Evolutionary conservation across 2,797 vertebrate species (phyloP), one percentile per base, ranked within the genome.

Genomic region (Halcyon leucocephala): DNA sequence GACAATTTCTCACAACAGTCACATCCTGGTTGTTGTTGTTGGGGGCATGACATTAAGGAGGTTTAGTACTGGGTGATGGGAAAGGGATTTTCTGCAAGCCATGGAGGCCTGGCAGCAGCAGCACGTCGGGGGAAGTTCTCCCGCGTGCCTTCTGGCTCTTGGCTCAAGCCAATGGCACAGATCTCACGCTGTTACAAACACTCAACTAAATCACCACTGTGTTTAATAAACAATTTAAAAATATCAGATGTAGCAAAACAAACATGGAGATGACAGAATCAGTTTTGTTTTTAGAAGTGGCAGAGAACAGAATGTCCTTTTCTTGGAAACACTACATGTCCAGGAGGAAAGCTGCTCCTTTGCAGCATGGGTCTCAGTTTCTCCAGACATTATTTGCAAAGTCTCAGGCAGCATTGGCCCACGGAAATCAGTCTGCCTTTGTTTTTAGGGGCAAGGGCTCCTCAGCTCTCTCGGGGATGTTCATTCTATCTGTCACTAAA

Each of bases 211-310:
- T 51, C 70, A 71, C 71, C 89, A 25, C 57, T 39, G 42, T 70
- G 57, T 90, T 89, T 92, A 92, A 91, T 89, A 96, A 95, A 89
- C 95, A 95, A 95, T 66, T 95, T 87, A 80, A 96, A 97, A 97
- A 96, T 97, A 94, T 92, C 96, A 65, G 74, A 55, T 0, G 3
- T 24, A 82, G 70, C 92, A 82, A 93, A 96, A 82, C 78, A 95
- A 96, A 92, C 90, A 41, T 3, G 52, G 91, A 61, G 74, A 67
- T 82, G 90, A 89, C 91, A 90, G 74, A 61, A 42, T 48, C 48
- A 48, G 37, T 74, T 87, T 90, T 92, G 78, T 74, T 97, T 96
- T 96, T 92, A 92, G 93, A 89, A 70, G 78, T 72, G 83, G 77
- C 0, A 0, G 73, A 33, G 93, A 95, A 93, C 60, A 85, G 93